Evolutionary conservation across 1,140 invertebrate species (phyloP).

Genomic region (Diabrotica virgifera): DNA sequence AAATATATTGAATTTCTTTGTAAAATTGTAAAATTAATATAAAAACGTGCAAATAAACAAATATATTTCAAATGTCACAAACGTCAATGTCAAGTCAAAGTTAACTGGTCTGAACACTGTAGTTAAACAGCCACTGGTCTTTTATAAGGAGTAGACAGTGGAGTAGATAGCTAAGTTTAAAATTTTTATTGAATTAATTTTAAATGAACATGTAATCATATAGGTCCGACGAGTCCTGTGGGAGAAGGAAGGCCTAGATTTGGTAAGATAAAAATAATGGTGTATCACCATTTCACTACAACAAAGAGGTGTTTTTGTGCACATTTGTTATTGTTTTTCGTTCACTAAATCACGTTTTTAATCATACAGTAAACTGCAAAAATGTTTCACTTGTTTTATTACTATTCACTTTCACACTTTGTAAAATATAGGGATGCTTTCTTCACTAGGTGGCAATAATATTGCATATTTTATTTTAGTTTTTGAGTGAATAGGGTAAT

Average conservation of each 20-base stretch:
- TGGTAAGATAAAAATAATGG: constrained; percentile 39
- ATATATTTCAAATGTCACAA: neutral
- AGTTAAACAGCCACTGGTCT: too few species aligned
- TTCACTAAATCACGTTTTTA: constrained; percentile 3
- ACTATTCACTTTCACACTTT: neutral
- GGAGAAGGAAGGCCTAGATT: constrained; percentile 39
- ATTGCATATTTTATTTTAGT: too few species aligned
- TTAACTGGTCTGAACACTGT: too few species aligned
- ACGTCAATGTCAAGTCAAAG: neutral
- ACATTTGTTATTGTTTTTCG: constrained; percentile 1
- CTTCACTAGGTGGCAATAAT: too few species aligned
- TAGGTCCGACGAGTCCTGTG: constrained; percentile 45
- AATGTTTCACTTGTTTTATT: neutral
- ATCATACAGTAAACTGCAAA: neutral
- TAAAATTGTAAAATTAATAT: neutral
- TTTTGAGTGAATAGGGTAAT: too few species aligned
- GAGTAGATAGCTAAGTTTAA: too few species aligned
- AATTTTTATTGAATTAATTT: too few species aligned
- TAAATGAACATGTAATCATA: neutral
- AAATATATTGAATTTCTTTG: neutral
- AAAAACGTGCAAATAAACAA: neutral
- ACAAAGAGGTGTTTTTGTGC: constrained; percentile 9
- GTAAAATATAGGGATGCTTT: too few species aligned
- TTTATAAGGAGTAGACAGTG: too few species aligned
- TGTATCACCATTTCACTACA: constrained; percentile 3